Conservation (phyloP, 1,140 invertebrate genomes). For the Sarcophaga peregrina region DNA sequence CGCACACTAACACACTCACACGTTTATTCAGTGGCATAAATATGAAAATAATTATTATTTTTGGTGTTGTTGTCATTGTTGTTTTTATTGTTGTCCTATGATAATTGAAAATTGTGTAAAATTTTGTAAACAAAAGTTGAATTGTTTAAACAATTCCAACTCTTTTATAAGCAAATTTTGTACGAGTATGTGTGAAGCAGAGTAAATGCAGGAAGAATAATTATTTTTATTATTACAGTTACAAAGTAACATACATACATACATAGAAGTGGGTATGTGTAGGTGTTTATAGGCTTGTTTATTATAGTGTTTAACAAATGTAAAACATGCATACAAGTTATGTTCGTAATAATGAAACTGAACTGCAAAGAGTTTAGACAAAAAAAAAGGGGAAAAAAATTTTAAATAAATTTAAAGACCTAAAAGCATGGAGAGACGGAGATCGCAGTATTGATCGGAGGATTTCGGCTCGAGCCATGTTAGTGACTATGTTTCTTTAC, state of each 20-base stretch:
- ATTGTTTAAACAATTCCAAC: neutral
- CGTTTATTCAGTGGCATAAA: no score
- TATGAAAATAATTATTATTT: neutral
- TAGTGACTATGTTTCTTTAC: no score
- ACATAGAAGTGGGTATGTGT: neutral
- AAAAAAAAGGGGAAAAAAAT: neutral
- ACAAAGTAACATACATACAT: no score
- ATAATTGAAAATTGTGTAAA: constrained; percentile 23
- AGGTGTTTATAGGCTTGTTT: neutral
- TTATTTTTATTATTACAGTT: no score
- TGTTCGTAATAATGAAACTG: neutral
- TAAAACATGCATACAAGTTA: neutral
- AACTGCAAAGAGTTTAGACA: neutral
- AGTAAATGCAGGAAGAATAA: no score
- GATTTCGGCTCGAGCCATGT: no score
- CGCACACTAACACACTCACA: no score
- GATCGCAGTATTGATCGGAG: no score
- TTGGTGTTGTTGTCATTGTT: neutral
- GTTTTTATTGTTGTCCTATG: neutral
- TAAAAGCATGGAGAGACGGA: no score
- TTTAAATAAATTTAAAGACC: no score
- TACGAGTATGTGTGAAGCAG: neutral
- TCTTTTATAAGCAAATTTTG: neutral
- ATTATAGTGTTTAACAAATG: neutral
- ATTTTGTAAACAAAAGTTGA: constrained; percentile 10